phyloP scores from a whole-genome alignment of 2,113 vertebrate species.

The Butorides virescens region DNA sequence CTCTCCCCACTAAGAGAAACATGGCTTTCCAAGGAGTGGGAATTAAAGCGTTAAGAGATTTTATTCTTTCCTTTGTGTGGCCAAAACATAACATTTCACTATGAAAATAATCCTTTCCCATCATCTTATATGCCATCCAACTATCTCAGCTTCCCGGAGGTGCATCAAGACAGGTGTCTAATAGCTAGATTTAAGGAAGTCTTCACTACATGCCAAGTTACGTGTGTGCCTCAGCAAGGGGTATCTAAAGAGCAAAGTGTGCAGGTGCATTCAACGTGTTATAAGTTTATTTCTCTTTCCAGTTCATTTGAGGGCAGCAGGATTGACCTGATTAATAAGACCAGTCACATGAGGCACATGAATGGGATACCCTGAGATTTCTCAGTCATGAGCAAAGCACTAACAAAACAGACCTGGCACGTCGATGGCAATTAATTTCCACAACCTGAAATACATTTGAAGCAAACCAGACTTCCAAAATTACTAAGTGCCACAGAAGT shows the following conservation, averaged over 20 bases:
- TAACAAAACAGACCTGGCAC: background rate
- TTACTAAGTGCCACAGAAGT: background rate
- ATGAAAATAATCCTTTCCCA: background rate
- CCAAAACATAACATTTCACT: background rate
- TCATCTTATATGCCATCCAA: background rate
- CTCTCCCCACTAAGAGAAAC: background rate
- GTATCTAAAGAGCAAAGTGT: fast-evolving
- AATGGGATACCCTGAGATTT: background rate
- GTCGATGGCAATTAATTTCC: background rate
- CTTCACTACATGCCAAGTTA: fast-evolving
- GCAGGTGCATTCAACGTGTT: background rate
- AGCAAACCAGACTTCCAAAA: background rate
- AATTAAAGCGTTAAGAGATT: background rate
- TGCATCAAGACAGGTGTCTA: background rate
- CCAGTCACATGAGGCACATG: background rate
- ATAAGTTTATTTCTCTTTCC: background rate
- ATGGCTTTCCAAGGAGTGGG: background rate
- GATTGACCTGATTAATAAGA: background rate
- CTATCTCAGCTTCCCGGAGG: fast-evolving
- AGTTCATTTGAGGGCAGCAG: background rate
- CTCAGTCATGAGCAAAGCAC: background rate
- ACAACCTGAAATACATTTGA: background rate
- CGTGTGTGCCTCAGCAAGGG: fast-evolving
- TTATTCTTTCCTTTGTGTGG: background rate
- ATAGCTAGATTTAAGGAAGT: background rate